Evolutionary conservation across 1,140 invertebrate genomes (phyloP).

Genomic region (Scaptodrosophila lebanonensis): DNA sequence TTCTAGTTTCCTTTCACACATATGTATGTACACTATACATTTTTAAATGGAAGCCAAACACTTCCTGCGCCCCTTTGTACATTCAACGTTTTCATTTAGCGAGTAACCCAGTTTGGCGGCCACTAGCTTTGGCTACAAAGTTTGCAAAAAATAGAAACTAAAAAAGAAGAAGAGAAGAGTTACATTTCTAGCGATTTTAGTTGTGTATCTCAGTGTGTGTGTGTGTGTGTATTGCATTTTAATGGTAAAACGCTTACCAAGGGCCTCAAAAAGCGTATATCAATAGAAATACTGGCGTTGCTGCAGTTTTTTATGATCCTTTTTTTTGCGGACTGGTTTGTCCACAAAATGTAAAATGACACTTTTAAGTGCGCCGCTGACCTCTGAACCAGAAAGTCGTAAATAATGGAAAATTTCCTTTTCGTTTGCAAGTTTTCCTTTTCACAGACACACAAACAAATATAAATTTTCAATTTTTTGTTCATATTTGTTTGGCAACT

Average conservation of each 20-base stretch:
- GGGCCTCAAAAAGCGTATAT: constrained; percentile 13
- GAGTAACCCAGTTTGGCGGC: constrained; percentile 54
- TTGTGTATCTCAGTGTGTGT: too few relatives aligned
- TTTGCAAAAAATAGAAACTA: too few relatives aligned
- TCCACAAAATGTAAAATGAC: constrained; percentile 65
- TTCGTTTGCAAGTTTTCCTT: constrained; percentile 38
- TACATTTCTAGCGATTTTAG: too few relatives aligned
- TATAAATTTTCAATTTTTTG: too few relatives aligned
- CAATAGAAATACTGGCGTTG: constrained; percentile 10
- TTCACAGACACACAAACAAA: too few relatives aligned
- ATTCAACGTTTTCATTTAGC: constrained; percentile 69
- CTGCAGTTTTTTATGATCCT: neutral
- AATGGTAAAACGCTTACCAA: constrained; percentile 35
- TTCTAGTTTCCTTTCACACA: constrained; percentile 28
- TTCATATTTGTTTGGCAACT: constrained; percentile 63
- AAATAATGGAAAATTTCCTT: constrained; percentile 61
- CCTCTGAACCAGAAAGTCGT: constrained; percentile 73
- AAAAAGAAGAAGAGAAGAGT: too few relatives aligned
- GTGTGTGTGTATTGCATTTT: constrained; percentile 58
- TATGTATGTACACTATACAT: constrained; percentile 32
- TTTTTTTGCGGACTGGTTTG: constrained; percentile 1
- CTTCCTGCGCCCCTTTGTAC: constrained; percentile 62
- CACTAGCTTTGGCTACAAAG: constrained; percentile 21
- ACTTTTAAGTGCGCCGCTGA: constrained; percentile 72
- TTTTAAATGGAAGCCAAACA: constrained; percentile 15